Conservation (phyloP, 1,140 invertebrate genomes). For the Mycetomoellerius zeteki region DNA sequence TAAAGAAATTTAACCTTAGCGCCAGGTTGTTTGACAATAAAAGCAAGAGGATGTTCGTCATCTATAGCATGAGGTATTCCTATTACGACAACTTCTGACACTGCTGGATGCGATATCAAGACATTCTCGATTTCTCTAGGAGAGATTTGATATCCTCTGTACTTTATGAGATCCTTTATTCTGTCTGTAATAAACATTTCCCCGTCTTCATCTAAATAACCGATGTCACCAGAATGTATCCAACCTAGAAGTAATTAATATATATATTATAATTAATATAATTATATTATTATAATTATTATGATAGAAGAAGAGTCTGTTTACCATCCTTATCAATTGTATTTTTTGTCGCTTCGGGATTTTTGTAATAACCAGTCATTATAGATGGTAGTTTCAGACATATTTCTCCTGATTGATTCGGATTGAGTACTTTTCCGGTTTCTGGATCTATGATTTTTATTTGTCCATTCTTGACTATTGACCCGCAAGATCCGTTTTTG, state of each 20-base stretch:
- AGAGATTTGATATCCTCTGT: conserved; percentile 87
- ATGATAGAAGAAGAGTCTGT: neutral
- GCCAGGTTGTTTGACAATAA: conserved; percentile 79
- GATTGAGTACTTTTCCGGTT: conserved; percentile 81
- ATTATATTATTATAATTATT: neutral
- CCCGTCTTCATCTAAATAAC: conserved; percentile 85
- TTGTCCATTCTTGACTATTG: conserved; percentile 64
- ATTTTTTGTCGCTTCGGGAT: conserved; percentile 88
- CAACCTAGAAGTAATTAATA: conserved; percentile 84
- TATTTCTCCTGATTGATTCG: conserved; percentile 86
- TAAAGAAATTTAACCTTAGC: conserved; percentile 55
- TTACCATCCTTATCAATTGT: conserved; percentile 82
- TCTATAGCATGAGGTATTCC: conserved; percentile 87
- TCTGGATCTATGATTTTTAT: conserved; percentile 82
- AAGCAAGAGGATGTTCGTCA: conserved; percentile 88
- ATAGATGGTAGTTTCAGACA: conserved; percentile 81
- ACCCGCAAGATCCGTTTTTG: conserved; percentile 79
- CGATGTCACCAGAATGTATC: conserved; percentile 88
- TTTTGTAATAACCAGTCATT: conserved; percentile 86
- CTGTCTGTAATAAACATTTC: conserved; percentile 88
- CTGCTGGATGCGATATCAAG: conserved; percentile 86
- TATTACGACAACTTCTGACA: conserved; percentile 89
- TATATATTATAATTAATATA: neutral
- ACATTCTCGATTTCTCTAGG: conserved; percentile 89
- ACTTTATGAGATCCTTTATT: conserved; percentile 89